Evolutionary conservation across 2,797 vertebrate genomes (phyloP), one percentile per base, ranked within the genome.

Genomic region (Acestrorhynchus altus): DNA sequence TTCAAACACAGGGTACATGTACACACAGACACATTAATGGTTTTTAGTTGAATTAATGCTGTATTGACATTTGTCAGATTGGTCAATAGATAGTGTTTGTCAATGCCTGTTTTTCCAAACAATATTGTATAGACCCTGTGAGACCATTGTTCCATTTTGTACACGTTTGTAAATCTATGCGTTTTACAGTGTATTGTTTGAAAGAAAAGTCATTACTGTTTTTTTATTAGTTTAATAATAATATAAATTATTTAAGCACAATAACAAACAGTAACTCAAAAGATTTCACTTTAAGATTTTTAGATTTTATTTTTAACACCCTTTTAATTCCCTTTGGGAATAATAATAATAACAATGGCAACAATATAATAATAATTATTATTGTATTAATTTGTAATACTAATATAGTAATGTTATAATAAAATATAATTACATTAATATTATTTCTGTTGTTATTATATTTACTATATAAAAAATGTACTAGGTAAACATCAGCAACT

Each of bases 281-380:
- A n/a, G n/a, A n/a, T 39, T 61, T 61, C 35, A 31, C 26, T 60
- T 31, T 31, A 24, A 57, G 8, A 1, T 26, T 31, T 5, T 60
- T 31, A 16, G 57, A 35, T 35, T 35, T 35, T 61, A 35, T 35
- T 72, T 60, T 35, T 72, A n/a, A n/a, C n/a, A n/a, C n/a, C n/a
- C n/a, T n/a, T n/a, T n/a, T n/a, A n/a, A n/a, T n/a, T n/a, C n/a
- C n/a, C n/a, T n/a, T n/a, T n/a, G n/a, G n/a, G n/a, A n/a, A n/a
- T n/a, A n/a, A n/a, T n/a, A n/a, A n/a, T n/a, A n/a, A n/a, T n/a
- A n/a, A n/a, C n/a, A n/a, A n/a, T n/a, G n/a, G n/a, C n/a, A n/a
- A n/a, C n/a, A n/a, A n/a, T n/a, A n/a, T n/a, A n/a, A n/a, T n/a
- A n/a, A n/a, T n/a, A n/a, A n/a, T n/a, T n/a, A n/a, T n/a, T n/a